A percentile compares a stretch with the other conserved stretches of the same genome.
Conservation (phyloP, 2,113 vertebrate genomes). For the Otolemur garnettii region DNA sequence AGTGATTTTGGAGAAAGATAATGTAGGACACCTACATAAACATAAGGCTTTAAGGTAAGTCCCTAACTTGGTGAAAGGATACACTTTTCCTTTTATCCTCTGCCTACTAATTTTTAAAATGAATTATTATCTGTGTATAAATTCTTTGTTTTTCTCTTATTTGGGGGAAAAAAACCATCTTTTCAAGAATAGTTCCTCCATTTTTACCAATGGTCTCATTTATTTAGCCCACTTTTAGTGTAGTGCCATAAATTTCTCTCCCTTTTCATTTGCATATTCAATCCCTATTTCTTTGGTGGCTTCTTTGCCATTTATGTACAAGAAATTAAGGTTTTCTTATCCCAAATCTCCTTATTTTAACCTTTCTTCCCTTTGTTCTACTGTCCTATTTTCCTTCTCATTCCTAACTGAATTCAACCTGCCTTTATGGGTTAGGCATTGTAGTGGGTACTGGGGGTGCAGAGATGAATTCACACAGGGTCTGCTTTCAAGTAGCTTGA, state of each 20-base stretch:
- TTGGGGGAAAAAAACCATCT: not conserved
- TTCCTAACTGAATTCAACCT: not conserved
- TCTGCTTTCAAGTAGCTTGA: slow-evolving; percentile 13
- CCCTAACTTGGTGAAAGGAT: not conserved
- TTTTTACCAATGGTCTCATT: slow-evolving; percentile 40
- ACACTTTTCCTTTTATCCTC: not conserved
- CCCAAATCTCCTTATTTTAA: not conserved
- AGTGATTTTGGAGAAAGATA: slow-evolving; percentile 33
- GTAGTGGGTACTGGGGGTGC: not conserved
- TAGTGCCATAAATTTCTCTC: slow-evolving; percentile 38
- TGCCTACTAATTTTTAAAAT: slow-evolving; percentile 24
- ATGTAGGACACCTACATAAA: not conserved
- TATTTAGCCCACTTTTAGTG: slow-evolving; percentile 40
- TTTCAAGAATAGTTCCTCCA: not conserved
- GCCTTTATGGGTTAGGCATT: not conserved
- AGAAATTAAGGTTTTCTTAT: slow-evolving; percentile 52
- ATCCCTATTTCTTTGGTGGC: not conserved
- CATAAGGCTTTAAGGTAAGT: slow-evolving; percentile 27
- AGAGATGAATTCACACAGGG: not conserved
- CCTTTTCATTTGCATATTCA: not conserved
- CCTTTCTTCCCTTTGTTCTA: not conserved
- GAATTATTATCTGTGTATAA: slow-evolving; percentile 28
- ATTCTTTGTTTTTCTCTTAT: not conserved
- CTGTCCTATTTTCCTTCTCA: slow-evolving; percentile 19
- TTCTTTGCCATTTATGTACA: slow-evolving; percentile 41